phyloP scores from a whole-genome alignment of 2,113 vertebrate species.

The Empidonax traillii region DNA sequence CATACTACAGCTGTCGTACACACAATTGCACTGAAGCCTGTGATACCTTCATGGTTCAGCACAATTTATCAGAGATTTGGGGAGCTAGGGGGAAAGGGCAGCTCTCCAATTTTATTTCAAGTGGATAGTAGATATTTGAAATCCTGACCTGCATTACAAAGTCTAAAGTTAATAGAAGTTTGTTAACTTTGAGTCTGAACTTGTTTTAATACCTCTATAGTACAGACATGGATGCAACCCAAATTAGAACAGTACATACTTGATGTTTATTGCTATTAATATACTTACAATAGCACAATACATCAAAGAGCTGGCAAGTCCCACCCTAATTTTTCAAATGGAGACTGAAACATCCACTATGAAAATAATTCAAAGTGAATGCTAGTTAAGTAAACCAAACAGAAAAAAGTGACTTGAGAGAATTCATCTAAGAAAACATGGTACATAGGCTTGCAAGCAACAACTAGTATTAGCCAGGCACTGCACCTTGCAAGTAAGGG shows the following conservation, averaged over 20 bases:
- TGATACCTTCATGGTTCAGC: slow-evolving; percentile 1
- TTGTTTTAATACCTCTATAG: background rate
- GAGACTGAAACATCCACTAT: background rate
- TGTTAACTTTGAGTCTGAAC: background rate
- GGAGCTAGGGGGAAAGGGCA: slow-evolving; percentile 10
- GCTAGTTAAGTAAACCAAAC: background rate
- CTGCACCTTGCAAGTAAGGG: background rate
- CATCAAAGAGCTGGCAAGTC: background rate
- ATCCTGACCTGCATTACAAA: background rate
- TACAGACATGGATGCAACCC: background rate
- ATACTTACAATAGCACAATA: background rate
- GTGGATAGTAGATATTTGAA: background rate
- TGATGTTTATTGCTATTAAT: background rate
- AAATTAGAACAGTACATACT: background rate
- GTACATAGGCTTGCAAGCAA: background rate
- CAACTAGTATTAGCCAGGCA: background rate
- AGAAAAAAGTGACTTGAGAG: background rate
- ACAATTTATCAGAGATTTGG: slow-evolving; percentile 23
- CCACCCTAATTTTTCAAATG: background rate
- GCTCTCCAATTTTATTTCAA: background rate
- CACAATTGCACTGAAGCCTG: background rate
- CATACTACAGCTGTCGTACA: background rate
- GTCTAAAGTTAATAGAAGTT: background rate
- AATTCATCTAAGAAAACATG: background rate
- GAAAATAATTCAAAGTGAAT: background rate